Evolutionary conservation across 1,140 invertebrate species (phyloP).

Genomic region (Lysiphlebus fabarum): DNA sequence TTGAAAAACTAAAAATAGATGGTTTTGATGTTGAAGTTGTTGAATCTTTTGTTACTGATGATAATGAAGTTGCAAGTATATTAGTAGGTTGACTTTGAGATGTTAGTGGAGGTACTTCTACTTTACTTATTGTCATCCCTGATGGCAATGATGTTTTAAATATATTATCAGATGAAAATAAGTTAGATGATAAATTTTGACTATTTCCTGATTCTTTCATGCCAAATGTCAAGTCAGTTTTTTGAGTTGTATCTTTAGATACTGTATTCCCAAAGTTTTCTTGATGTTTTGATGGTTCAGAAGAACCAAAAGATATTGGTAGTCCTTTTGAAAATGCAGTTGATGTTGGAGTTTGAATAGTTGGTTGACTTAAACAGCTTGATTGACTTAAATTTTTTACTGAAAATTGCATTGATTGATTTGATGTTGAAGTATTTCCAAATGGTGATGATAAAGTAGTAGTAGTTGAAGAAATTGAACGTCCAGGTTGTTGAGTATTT

Average conservation of each 20-base stretch:
- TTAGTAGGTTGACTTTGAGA: not conserved
- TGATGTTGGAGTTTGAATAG: slow-evolving; percentile 10
- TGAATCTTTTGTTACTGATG: slow-evolving; percentile 13
- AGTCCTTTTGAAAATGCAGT: slow-evolving; percentile 33
- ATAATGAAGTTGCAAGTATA: slow-evolving; percentile 3
- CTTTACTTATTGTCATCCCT: not conserved
- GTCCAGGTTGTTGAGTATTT: too few species aligned
- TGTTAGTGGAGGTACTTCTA: not conserved
- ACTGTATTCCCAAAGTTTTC: slow-evolving; percentile 26
- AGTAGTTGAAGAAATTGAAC: too few species aligned
- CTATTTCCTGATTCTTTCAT: not conserved
- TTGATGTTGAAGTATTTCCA: not conserved
- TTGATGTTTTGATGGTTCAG: not conserved
- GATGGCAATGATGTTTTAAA: not conserved
- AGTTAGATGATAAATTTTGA: not conserved
- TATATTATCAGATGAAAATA: not conserved
- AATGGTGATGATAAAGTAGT: not conserved
- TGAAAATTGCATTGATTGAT: not conserved
- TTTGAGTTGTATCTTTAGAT: slow-evolving; percentile 1
- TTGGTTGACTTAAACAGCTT: slow-evolving; percentile 1
- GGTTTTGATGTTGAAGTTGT: slow-evolving; percentile 12
- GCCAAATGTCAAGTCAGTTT: slow-evolving; percentile 1
- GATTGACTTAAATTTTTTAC: slow-evolving; percentile 6
- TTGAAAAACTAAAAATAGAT: slow-evolving; percentile 18
- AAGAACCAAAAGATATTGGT: slow-evolving; percentile 30